A percentile compares a stretch with the other conserved stretches of the same genome.
Evolutionary conservation across 2,113 vertebrate genomes (phyloP).

Genomic region (Indicator indicator): DNA sequence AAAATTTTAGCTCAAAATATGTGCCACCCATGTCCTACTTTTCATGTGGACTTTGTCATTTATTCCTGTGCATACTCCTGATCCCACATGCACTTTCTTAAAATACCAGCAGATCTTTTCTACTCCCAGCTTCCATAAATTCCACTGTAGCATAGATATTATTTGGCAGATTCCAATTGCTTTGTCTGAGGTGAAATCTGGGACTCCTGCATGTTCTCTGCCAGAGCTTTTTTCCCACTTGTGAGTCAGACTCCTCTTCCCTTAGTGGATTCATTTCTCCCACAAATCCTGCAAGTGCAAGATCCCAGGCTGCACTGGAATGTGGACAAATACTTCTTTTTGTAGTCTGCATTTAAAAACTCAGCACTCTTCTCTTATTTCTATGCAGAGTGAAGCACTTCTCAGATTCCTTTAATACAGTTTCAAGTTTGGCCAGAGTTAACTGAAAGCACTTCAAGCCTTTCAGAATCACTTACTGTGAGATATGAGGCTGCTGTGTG

Average conservation of each 20-base stretch:
- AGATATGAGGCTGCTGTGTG: not conserved
- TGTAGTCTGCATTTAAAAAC: not conserved
- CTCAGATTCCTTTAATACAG: not conserved
- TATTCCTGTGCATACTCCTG: not conserved
- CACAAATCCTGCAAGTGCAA: not conserved
- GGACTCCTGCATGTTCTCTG: not conserved
- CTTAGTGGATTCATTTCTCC: not conserved
- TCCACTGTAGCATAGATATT: not conserved
- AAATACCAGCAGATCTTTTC: not conserved
- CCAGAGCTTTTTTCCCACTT: not conserved
- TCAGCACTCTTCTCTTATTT: not conserved
- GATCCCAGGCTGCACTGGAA: not conserved
- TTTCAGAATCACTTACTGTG: not conserved
- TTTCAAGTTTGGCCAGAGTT: not conserved
- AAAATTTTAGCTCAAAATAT: not conserved
- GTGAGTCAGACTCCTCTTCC: not conserved
- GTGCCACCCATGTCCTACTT: not conserved
- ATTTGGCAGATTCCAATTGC: not conserved
- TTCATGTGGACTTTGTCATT: not conserved
- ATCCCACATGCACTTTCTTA: not conserved
- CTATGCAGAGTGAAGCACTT: not conserved
- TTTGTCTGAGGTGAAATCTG: not conserved
- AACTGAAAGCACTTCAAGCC: constrained; percentile 9
- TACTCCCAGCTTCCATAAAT: not conserved
- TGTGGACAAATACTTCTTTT: not conserved